Base-by-base conservation (phyloP, 2,888 invertebrate genomes). In the Allophyes oxyacanthae region DNA sequence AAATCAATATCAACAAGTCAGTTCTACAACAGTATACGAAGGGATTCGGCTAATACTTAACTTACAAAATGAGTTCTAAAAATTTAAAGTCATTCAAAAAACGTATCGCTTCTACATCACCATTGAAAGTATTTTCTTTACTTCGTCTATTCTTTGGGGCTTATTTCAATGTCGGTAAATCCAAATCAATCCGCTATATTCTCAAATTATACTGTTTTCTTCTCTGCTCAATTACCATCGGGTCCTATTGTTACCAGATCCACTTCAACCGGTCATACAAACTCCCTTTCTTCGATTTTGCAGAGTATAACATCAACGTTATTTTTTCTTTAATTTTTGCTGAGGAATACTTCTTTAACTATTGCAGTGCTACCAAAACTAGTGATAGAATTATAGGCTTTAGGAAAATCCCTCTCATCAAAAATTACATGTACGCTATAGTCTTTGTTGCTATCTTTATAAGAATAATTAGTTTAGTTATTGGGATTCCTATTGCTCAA, bases 331-430 rank as follows among this genome's bases (percentile, higher is more conserved):
- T 53, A 9, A 0, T 32, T 14, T 53, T 14, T n/a, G 9, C 15
- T 0, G 34, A 41, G 4, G n/a, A 13, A 14, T 20, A 10, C 40
- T 41, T 41, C 9, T 1, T 1, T 9, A 36, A 20, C 1, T 42
- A 9, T 36, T 55, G 7, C 28, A 20, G 20, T 20, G 28, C 5
- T 10, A 9, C 42, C 5, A 32, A 11, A 8, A 53, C 30, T 8
- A 53, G 25, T 14, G 36, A 53, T 14, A 42, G 42, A 10, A 53
- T 55, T 6, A 30, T 55, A n/a, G 36, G 54, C 2, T 55, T 52
- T n/a, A 52, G 42, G 9, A 52, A 51, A n/a, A 30, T 20, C n/a
- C 0, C 40, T 4, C 1, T 28, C 8, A 8, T 45, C 0, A 11
- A 13, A n/a, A n/a, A n/a, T 11, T 9, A 11, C 1, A 6, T 41